Base-by-base conservation (phyloP, 2,113 vertebrate genomes). In the Melanerpes formicivorus region DNA sequence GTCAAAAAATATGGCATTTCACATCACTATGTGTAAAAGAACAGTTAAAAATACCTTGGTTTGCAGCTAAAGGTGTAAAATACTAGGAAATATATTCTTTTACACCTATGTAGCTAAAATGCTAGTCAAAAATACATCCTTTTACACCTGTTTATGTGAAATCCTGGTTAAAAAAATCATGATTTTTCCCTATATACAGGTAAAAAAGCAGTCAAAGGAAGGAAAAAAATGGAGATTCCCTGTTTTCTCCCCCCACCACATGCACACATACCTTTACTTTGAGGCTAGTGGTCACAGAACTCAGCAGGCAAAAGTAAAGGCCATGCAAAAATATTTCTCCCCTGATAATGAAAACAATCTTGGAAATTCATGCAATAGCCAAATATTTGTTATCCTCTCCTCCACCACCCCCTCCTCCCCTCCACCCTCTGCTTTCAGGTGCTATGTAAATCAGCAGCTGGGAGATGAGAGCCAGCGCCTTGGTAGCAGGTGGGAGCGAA, bases 331-430 rank as follows among this genome's bases (percentile, higher is more conserved):
- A 82, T 92, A 86, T 73, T 95, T 84, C 84, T 90, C 26, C 30
- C 66, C 91, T 37, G 80, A 84, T 90, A 96, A 93, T 55, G 55
- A 93, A 93, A 90, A 83, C 65, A 90, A 80, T 88, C 90, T 97
- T 97, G 91, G 95, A 97, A 97, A 97, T 96, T 96, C 96, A 96
- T 93, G 60, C 84, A 95, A 89, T 95, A 81, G 91, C 88, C 92
- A 97, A 97, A 96, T 96, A 95, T 97, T 97, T 97, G 95, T 96
- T 95, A 88, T 96, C 87, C 90, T 95, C 95, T 37, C 37, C 37
- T 34, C 37, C 37, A 7, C 37, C 37, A 37, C 37, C 8, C 37
- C 8, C 95, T 78, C 71, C 16, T 11, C 23, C 50, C 42, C 42
- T 14, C 14, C 42, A 95, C 81, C 66, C 16, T 22, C 22, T 22